Conservation (phyloP, 1,140 invertebrate species). For the Drosophila murphyi region DNA sequence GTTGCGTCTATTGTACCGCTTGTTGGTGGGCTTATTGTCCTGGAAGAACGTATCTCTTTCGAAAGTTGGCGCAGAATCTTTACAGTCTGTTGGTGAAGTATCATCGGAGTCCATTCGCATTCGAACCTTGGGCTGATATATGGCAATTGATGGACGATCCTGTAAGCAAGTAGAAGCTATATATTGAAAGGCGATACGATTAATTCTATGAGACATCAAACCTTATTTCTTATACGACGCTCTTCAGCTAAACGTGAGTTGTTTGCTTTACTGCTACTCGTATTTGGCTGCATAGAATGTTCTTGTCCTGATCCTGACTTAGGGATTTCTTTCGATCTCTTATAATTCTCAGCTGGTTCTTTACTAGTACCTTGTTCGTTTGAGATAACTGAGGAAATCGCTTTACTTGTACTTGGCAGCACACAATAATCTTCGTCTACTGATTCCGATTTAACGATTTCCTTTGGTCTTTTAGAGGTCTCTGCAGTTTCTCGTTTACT, state of each 20-base stretch:
- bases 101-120: slow-evolving; percentile 56
- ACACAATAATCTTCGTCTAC: not conserved
- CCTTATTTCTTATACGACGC: slow-evolving; percentile 85
- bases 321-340: not conserved
- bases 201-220: slow-evolving; percentile 11
- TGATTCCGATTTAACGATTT: too few relatives aligned
- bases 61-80: slow-evolving; percentile 12
- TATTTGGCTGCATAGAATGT: not conserved
- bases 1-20: slow-evolving; percentile 54
- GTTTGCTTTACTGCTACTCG: slow-evolving; percentile 7
- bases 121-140: slow-evolving; percentile 80
- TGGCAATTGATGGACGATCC: slow-evolving; percentile 83
- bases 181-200: slow-evolving; percentile 19
- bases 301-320: slow-evolving; percentile 5
- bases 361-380: not conserved
- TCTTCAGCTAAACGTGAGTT: slow-evolving; percentile 59
- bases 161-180: slow-evolving; percentile 35
- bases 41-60: slow-evolving; percentile 23
- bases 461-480: too few relatives aligned
- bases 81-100: slow-evolving; percentile 31
- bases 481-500: too few relatives aligned
- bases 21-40: slow-evolving; percentile 47
- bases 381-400: not conserved
- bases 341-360: not conserved
- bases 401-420: not conserved